These are phyloP conservation scores for Virgularia gustaviana DNA, from an alignment of 92 coral and sea anemone species.

Conservation along the genomic window DNA sequence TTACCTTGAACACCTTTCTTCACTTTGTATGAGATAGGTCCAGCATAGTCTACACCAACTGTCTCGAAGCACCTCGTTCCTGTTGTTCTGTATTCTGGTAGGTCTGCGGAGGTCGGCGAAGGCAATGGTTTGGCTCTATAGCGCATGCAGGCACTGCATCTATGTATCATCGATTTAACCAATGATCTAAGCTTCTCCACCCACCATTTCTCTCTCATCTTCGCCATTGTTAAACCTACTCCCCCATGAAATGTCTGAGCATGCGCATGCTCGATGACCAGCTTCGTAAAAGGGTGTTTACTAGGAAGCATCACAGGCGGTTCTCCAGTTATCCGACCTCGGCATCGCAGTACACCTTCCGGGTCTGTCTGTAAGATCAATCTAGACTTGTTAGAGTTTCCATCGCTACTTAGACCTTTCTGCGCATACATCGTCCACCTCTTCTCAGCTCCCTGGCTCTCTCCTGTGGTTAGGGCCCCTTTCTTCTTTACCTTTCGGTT, in stretches of 20 bases:
- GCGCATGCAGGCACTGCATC: constrained; percentile 46
- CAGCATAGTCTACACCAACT: constrained; percentile 54
- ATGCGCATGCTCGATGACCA: constrained; percentile 42
- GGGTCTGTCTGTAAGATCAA: constrained; percentile 15
- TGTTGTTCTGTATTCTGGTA: constrained; percentile 41
- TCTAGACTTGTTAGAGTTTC: constrained; percentile 7
- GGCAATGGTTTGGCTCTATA: constrained; percentile 31
- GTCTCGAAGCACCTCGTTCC: constrained; percentile 40
- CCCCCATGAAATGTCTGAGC: constrained; percentile 52
- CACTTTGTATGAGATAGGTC: constrained; percentile 38
- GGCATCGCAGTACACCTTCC: background rate
- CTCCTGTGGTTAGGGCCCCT: constrained; percentile 43
- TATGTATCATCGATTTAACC: constrained; percentile 37
- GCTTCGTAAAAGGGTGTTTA: constrained; percentile 12
- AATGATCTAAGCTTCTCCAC: constrained; percentile 38
- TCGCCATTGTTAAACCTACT: constrained; percentile 45
- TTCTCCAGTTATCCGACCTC: constrained; percentile 15
- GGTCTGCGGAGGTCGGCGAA: constrained; percentile 16
- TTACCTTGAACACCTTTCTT: constrained; percentile 19
- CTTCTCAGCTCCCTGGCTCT: constrained; percentile 38
- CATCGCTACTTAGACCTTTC: background rate
- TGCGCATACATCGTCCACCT: constrained; percentile 38
- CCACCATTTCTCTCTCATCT: constrained; percentile 49
- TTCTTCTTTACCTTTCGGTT: background rate
- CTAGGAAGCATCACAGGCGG: constrained; percentile 48